phyloP scores from a whole-genome alignment of 2,797 vertebrate species.

The Emydoidea blandingii region DNA sequence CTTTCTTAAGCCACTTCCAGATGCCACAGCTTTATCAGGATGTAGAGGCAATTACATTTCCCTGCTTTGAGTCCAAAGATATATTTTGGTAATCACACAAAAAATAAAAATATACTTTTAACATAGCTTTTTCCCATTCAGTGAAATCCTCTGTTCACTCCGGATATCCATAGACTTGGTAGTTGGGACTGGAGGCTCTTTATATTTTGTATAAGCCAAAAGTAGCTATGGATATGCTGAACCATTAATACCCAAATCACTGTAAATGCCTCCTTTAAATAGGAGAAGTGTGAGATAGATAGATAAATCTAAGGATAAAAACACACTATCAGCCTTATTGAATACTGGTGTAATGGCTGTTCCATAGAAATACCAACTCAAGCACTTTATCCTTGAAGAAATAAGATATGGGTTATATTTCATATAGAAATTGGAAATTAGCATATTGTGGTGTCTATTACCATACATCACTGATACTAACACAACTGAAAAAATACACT shows the following conservation, averaged over 20 bases:
- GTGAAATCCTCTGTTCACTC: conserved; percentile 20
- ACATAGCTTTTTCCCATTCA: conserved; percentile 22
- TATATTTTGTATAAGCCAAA: conserved; percentile 11
- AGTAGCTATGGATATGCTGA: not conserved
- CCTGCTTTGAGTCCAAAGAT: conserved; percentile 37
- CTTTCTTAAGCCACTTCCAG: conserved; percentile 45
- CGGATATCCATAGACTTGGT: conserved; percentile 33
- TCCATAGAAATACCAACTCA: not conserved
- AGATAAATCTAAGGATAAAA: conserved; percentile 33
- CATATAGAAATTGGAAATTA: conserved; percentile 26
- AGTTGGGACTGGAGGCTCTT: conserved; percentile 5
- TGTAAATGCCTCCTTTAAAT: conserved; percentile 24
- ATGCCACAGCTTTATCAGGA: conserved; percentile 35
- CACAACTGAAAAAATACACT: conserved; percentile 51
- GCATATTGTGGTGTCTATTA: conserved; percentile 30
- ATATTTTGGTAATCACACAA: conserved; percentile 40
- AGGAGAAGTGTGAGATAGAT: conserved; percentile 13
- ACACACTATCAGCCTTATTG: conserved; percentile 1
- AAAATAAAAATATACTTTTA: conserved; percentile 7
- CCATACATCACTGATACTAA: not conserved
- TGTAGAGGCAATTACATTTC: conserved; percentile 58
- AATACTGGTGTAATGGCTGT: conserved; percentile 4
- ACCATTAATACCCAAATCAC: conserved; percentile 6
- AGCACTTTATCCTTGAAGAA: conserved; percentile 25
- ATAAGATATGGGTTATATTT: not conserved